Evolutionary conservation across 2,113 vertebrate genomes (phyloP).

Genomic region (Eptatretus burgeri): DNA sequence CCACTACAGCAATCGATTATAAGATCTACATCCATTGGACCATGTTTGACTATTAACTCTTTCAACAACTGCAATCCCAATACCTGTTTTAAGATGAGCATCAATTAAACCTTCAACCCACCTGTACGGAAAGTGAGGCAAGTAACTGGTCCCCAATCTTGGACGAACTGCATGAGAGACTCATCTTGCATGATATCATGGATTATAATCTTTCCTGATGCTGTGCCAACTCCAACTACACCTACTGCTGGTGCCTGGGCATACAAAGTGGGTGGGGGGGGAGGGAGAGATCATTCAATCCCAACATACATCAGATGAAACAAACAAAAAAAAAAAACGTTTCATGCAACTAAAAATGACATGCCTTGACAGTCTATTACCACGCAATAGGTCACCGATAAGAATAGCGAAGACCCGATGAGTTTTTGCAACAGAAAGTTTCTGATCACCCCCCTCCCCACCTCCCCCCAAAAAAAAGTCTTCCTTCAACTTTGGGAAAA

Average conservation of each 20-base stretch:
- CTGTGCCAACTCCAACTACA: constrained; percentile 44
- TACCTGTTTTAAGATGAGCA: no score
- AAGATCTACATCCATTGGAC: no score
- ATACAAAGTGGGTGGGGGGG: not conserved
- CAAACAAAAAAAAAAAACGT: not conserved
- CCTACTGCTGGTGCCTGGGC: constrained; percentile 66
- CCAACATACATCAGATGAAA: not conserved
- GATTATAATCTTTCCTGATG: constrained; percentile 44
- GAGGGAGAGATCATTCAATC: not conserved
- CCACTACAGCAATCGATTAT: not conserved
- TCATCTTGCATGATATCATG: constrained; percentile 77
- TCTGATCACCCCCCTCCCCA: no score
- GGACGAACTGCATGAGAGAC: constrained; percentile 63
- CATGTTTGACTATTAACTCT: no score
- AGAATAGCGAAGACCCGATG: no score
- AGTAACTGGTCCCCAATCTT: constrained; percentile 84
- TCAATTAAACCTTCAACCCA: constrained; percentile 13
- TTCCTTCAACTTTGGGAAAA: no score
- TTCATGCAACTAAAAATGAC: no score
- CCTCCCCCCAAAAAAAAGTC: no score
- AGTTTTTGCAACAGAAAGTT: not conserved
- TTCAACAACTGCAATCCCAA: no score
- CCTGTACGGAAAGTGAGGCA: constrained; percentile 70
- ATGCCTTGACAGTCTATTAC: no score
- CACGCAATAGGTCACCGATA: no score